Evolutionary conservation across 1,140 invertebrate genomes (phyloP).

Genomic region (Odontomachus brunneus): DNA sequence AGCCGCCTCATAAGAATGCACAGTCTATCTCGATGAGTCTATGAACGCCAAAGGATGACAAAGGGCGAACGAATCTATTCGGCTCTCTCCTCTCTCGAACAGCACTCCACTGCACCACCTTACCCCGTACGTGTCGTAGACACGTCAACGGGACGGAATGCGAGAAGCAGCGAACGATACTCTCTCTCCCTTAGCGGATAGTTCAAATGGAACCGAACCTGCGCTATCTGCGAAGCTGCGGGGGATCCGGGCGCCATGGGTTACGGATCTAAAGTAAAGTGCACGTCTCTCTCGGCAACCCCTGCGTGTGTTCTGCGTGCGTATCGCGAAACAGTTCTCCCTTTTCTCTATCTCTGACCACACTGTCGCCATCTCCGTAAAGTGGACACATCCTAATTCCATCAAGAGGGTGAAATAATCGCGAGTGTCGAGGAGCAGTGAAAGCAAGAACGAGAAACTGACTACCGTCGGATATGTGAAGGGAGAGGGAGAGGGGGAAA

Average conservation of each 20-base stretch:
- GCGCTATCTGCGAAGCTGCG: constrained; percentile 56
- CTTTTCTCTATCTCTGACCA: constrained; percentile 44
- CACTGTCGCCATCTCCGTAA: constrained; percentile 21
- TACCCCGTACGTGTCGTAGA: not conserved
- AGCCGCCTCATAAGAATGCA: too few relatives aligned
- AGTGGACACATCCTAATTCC: constrained; percentile 32
- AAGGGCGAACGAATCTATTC: too few relatives aligned
- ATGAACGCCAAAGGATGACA: too few relatives aligned
- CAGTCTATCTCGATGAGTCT: too few relatives aligned
- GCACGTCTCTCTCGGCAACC: constrained; percentile 70
- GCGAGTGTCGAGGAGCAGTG: not conserved
- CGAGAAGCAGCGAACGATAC: constrained; percentile 26
- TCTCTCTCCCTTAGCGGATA: not conserved
- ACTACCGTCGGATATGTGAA: not conserved
- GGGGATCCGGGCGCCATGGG: constrained; percentile 19
- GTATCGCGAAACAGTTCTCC: constrained; percentile 58
- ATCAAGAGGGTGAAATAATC: constrained; percentile 34
- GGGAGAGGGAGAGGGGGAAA: not conserved
- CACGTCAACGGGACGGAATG: constrained; percentile 35
- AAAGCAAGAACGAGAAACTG: not conserved
- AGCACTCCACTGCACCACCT: not conserved
- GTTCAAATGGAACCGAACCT: constrained; percentile 54
- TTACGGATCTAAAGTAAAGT: constrained; percentile 68
- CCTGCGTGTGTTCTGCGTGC: constrained; percentile 45
- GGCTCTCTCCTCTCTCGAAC: not conserved